Percentiles rank a stretch among this genome's conserved stretches.
These are phyloP conservation scores for Pharmacophagus antenor DNA, from an alignment of 2,888 invertebrate genomes.

Conservation along the genomic window DNA sequence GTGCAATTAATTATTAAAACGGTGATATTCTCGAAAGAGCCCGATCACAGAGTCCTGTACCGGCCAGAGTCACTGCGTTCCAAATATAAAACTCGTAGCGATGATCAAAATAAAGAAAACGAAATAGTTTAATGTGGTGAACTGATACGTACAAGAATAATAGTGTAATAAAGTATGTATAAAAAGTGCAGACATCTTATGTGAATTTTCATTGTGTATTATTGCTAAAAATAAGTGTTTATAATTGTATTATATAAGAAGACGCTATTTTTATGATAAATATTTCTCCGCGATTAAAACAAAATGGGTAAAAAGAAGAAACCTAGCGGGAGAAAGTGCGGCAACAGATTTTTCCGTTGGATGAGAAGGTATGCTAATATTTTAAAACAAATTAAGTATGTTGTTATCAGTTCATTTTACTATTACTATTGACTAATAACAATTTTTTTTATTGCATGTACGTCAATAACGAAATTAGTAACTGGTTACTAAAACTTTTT, in stretches of 20 bases:
- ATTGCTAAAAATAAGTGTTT: not conserved
- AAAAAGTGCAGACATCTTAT: not conserved
- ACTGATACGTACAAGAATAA: slow-evolving; percentile 19
- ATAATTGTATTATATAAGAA: not conserved
- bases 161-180: slow-evolving; percentile 17
- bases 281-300: slow-evolving; percentile 32
- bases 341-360: slow-evolving; percentile 74
- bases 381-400: slow-evolving; percentile 3
- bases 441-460: slow-evolving; percentile 11
- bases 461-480: not conserved
- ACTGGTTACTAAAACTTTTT: not conserved
- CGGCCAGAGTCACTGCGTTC: slow-evolving; percentile 53
- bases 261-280: not conserved
- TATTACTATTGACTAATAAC: not conserved
- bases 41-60: slow-evolving; percentile 62
- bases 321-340: slow-evolving; percentile 62
- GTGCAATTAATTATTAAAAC: slow-evolving; percentile 36
- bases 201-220: not conserved
- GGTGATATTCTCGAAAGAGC: slow-evolving; percentile 49
- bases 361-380: slow-evolving; percentile 63
- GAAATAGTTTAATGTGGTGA: slow-evolving; percentile 41
- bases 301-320: slow-evolving; percentile 77
- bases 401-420: not conserved
- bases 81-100: slow-evolving; percentile 40
- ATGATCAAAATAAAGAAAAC: slow-evolving; percentile 44